These are phyloP conservation scores for Pycnomerus fuliginosus DNA, from an alignment of 2,888 invertebrate genomes.

Conservation along the genomic window DNA sequence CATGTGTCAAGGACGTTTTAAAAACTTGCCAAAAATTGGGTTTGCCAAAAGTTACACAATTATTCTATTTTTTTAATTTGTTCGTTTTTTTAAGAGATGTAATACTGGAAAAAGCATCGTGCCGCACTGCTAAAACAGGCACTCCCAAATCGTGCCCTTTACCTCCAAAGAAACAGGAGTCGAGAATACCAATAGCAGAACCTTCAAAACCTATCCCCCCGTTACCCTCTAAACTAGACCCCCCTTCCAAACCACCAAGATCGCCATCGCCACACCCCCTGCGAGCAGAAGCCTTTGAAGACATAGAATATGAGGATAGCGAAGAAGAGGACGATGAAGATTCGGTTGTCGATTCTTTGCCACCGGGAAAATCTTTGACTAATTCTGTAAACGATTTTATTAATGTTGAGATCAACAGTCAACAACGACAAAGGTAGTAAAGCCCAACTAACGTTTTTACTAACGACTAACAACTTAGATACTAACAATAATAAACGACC, in stretches of 20 bases:
- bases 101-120: slow-evolving; percentile 33
- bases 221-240: slow-evolving; percentile 21
- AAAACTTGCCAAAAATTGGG: too few relatives aligned
- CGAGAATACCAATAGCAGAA: slow-evolving; percentile 30
- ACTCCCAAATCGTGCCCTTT: slow-evolving; percentile 25
- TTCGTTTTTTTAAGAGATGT: slow-evolving; percentile 41
- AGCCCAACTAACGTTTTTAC: neutral
- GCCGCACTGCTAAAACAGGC: slow-evolving; percentile 22
- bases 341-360: slow-evolving; percentile 34
- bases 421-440: slow-evolving; percentile 21
- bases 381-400: slow-evolving; percentile 34
- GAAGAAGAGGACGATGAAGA: slow-evolving; percentile 39
- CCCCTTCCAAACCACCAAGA: slow-evolving; percentile 39
- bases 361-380: slow-evolving; percentile 21
- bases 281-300: slow-evolving; percentile 37
- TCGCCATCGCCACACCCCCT: slow-evolving; percentile 47
- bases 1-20: too few relatives aligned
- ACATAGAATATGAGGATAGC: slow-evolving; percentile 40
- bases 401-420: slow-evolving; percentile 28
- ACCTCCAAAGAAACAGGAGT: slow-evolving; percentile 29
- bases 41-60: too few relatives aligned
- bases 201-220: slow-evolving; percentile 27
- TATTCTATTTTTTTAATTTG: slow-evolving; percentile 30
- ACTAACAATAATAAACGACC: neutral
- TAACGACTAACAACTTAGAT: neutral